Base-by-base conservation (phyloP, 92 coral and sea anemone genomes). In the Anthopleura xanthogrammica region DNA sequence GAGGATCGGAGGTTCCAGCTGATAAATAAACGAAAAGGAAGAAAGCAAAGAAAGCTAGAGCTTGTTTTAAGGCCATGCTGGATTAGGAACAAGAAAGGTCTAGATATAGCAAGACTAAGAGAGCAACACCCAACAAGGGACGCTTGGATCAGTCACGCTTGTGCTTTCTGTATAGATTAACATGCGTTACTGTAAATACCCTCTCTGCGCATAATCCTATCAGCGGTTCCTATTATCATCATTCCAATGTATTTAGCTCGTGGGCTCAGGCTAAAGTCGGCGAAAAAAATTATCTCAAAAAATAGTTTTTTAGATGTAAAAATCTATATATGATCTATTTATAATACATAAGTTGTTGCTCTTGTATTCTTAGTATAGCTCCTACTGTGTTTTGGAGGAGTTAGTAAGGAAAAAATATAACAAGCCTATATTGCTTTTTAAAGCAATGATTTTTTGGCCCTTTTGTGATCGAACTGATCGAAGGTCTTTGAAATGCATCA, bases 121-220 rank as follows among this genome's bases (percentile, higher is more conserved):
- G 55, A 43, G 64, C 74, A 56, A 81, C 84, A 81, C 84, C 84
- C 84, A 17, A 80, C 78, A 41, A 17, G 57, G 62, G 13, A 60
- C 77, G 36, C 74, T n/a, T 14, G 75, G 50, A 2, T 46, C 36
- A 52, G 94, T 90, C 91, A 90, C 91, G 94, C 91, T 87, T 46
- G 40, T 60, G 50, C 75, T 74, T 80, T 80, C 77, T 75, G 54
- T 60, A 29, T 41, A 79, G 57, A 80, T 80, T 72, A 41, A 8
- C 40, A 54, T 76, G 84, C 84, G 84, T 81, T 81, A 81, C 78
- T 14, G 62, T 50, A 65, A 42, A 62, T 62, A 80, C 24, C 64
- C 16, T 11, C 52, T 12, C 3, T 77, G 56, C 84, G 84, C 84
- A 81, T 81, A 66, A 42, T 24, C 84, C 19, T 16, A 81, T 68